phyloP scores from a whole-genome alignment of 2,797 vertebrate genomes.

The Acanthis flammea region DNA sequence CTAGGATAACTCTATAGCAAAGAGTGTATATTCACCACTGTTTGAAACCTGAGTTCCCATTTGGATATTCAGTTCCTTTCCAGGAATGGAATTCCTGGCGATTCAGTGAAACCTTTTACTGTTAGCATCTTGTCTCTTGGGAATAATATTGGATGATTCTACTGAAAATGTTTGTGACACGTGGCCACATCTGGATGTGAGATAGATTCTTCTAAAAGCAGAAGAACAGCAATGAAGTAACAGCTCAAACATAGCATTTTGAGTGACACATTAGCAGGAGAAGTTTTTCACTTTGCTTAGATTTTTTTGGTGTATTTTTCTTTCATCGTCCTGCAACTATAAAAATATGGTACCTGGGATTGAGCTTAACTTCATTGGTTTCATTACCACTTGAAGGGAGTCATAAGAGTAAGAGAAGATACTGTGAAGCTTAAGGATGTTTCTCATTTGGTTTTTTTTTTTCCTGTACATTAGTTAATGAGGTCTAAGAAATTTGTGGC shows the following conservation, averaged over 20 bases:
- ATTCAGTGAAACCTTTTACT: background rate
- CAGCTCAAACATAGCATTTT: rapidly evolving
- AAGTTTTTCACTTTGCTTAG: background rate
- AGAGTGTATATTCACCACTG: background rate
- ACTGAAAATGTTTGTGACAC: background rate
- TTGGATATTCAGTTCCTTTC: background rate
- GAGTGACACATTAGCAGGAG: background rate
- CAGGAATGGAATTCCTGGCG: background rate
- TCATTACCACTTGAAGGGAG: background rate
- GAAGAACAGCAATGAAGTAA: background rate
- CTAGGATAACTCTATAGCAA: background rate
- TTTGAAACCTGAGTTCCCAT: background rate
- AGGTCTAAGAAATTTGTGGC: background rate
- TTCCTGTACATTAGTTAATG: background rate
- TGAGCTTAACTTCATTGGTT: background rate
- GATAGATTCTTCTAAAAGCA: background rate
- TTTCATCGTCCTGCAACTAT: background rate
- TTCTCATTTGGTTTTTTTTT: background rate
- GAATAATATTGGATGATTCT: background rate
- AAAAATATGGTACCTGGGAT: background rate
- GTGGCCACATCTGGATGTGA: background rate
- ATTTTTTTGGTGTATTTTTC: background rate
- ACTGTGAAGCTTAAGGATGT: background rate
- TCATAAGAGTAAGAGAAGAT: background rate
- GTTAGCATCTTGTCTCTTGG: background rate